Evolutionary conservation across 2,113 vertebrate genomes (phyloP).

Genomic region (Boulengeromyrus knoepffleri): DNA sequence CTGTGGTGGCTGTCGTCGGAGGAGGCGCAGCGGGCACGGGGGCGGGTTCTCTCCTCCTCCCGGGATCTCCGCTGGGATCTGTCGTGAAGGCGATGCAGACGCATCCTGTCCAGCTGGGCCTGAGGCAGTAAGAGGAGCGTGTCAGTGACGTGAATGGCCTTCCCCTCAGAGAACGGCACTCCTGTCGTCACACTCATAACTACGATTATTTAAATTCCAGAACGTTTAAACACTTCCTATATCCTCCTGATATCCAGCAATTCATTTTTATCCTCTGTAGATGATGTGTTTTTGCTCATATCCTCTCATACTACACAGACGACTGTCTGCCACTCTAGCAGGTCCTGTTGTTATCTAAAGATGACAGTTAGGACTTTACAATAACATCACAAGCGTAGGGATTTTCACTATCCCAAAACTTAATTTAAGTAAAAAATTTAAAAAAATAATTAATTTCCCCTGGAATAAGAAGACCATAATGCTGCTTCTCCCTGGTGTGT

Average conservation of each 20-base stretch:
- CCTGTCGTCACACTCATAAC: background rate
- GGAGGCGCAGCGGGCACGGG: slow-evolving; percentile 49
- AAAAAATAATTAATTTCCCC: no score
- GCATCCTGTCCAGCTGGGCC: slow-evolving; percentile 63
- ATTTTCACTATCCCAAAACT: background rate
- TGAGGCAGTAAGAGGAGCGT: slow-evolving; percentile 23
- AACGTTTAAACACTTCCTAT: background rate
- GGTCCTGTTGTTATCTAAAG: background rate
- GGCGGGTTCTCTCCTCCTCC: slow-evolving; percentile 40
- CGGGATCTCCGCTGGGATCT: slow-evolving; percentile 52
- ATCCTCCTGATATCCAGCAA: background rate
- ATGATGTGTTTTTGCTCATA: background rate
- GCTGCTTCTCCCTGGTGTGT: background rate
- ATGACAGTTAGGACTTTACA: background rate
- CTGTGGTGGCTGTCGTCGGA: slow-evolving; percentile 44
- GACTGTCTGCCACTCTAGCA: background rate
- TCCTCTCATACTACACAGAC: background rate
- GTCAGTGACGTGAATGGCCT: background rate
- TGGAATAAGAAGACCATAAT: background rate
- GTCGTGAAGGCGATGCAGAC: slow-evolving; percentile 53
- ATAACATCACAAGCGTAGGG: background rate
- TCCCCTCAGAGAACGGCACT: background rate
- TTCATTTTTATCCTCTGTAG: background rate
- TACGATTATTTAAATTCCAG: background rate
- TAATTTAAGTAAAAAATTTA: background rate